Evolutionary conservation across 2,888 invertebrate species (phyloP), one percentile per base, ranked within the genome.

Genomic region (Polyommatus iphigenia): DNA sequence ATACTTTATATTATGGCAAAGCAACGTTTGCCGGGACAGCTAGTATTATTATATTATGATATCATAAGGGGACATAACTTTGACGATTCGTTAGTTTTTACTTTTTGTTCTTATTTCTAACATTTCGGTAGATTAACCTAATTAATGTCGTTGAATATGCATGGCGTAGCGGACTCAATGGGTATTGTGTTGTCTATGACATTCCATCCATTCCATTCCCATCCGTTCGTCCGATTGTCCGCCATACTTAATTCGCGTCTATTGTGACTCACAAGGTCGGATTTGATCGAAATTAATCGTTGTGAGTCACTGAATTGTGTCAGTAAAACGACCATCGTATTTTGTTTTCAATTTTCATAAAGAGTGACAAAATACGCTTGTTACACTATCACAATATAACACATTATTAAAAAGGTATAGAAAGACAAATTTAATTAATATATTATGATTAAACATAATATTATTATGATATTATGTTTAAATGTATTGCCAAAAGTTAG

Each of bases 141-240:
- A 78, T 78, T 67, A 75, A 79, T 75, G 36, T 71, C 75, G 83
- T 84, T 86, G 86, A 86, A 88, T 88, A 88, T 88, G 85, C 88
- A 87, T 86, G 85, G 82, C 84, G 85, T 82, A 78, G 83, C 79
- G 67, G 24, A 7, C 50, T 87, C 85, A 87, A 90, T 88, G 87
- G 72, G 86, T 83, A 91, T 92, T 91, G 91, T 91, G 80, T 82
- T 80, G 81, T 81, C 85, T 86, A 87, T 90, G 90, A 89, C 88
- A 89, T n/a, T n/a, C n/a, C n/a, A n/a, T n/a, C n/a, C n/a, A 90
- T 91, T 91, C 88, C 91, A 91, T 87, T 7, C 46, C 81, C 83
- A 87, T 86, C 85, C 83, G 87, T 86, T 85, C 84, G 86, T 87
- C 85, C 83, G 86, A 84, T 85, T 86, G 86, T 85, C 72, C 72